A percentile compares a stretch with the other conserved stretches of the same genome.
Conservation (phyloP, 2,797 vertebrate genomes). For the Intellagama lesueurii region DNA sequence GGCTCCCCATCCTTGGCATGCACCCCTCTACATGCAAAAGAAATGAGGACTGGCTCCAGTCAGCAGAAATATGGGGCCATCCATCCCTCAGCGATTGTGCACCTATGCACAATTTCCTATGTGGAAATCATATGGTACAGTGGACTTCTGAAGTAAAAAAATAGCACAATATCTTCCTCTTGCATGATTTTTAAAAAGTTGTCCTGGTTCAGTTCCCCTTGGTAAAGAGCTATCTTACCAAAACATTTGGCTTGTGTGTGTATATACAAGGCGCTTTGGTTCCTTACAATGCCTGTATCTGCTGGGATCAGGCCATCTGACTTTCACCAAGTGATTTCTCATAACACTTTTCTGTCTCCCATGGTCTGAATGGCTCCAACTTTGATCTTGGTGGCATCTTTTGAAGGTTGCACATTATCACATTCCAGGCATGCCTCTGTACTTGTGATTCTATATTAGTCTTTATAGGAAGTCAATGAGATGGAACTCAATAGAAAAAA, state of each 20-base stretch:
- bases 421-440: constrained; percentile 73
- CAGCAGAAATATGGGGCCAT: neutral
- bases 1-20: neutral
- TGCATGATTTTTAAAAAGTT: no score
- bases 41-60: neutral
- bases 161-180: no score
- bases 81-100: no score
- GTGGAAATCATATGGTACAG: no score
- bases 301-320: neutral
- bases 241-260: neutral
- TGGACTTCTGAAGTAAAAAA: no score
- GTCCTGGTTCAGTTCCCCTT: no score
- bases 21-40: neutral
- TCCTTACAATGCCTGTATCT: neutral
- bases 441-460: constrained; percentile 73
- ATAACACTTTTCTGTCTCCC: neutral
- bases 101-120: no score
- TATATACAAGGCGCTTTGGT: neutral
- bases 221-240: no score
- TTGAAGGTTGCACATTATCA: constrained; percentile 50
- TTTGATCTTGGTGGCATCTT: constrained; percentile 44
- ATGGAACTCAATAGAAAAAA: constrained; percentile 76
- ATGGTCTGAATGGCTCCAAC: constrained; percentile 19
- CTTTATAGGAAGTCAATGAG: constrained; percentile 80
- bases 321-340: constrained; percentile 17